Evolutionary conservation across 2,113 vertebrate genomes (phyloP), one percentile per base, ranked within the genome.

Genomic region (Heloderma charlesbogerti): DNA sequence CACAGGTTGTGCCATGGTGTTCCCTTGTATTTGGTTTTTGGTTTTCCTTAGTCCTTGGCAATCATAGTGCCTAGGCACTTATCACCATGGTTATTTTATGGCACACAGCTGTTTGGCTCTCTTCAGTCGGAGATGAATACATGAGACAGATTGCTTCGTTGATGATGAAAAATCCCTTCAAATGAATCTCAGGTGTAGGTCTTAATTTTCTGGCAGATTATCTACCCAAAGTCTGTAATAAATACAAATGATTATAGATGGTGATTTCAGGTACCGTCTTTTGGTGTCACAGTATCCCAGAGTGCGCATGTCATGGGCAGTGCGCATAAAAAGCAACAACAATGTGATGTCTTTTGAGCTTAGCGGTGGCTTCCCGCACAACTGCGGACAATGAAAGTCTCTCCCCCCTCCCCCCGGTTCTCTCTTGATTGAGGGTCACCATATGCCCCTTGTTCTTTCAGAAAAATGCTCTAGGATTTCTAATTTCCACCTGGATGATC

Each of bases 401-500:
- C 92, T 93, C 94, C 94, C 92, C 13, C 25, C 37, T 63, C 13
- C 31, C 15, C 34, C 22, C n/a, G 48, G 48, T n/a, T 16, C 34
- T 34, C 40, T n/a, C 67, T n/a, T 96, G 94, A 95, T 66, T 69
- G 78, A 87, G 90, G 95, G 95, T 97, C 96, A 96, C 20, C 78
- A 82, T 93, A 92, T 93, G 94, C 91, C 92, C 96, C 92, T 93
- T 93, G 90, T 91, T 94, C 92, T 88, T 94, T 96, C 87, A 93
- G 91, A 95, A 97, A 95, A 95, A 95, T 95, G 94, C 94, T 93
- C 95, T 93, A 94, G 95, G 95, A 96, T 95, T 97, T 97, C 94
- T 96, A 96, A 96, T 97, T 96, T 96, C 95, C 95, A 96, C 94
- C 94, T 95, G 95, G 94, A 95, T 95, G 93, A 97, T 96, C 95